phyloP scores from a whole-genome alignment of 2,888 invertebrate genomes.

The Amphiduros pacificus region DNA sequence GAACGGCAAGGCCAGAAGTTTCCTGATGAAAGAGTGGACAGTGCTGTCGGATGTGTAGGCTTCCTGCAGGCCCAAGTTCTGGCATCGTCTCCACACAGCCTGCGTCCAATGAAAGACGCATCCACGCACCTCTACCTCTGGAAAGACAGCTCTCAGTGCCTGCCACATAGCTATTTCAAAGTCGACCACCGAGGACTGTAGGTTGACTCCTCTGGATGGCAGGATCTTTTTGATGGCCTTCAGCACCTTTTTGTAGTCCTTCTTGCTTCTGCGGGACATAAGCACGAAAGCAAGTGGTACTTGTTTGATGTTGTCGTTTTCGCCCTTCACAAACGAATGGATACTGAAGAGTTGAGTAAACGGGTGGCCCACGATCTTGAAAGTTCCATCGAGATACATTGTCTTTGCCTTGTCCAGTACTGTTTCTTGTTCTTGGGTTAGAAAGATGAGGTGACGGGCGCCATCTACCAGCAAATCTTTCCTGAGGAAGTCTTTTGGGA shows the following conservation, averaged over 20 bases:
- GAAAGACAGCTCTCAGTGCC: conserved; percentile 6
- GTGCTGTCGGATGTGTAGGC: neutral
- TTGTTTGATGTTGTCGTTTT: conserved; percentile 9
- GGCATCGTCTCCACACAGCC: conserved; percentile 4
- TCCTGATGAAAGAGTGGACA: too few relatives aligned
- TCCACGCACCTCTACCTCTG: neutral
- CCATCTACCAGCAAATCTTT: conserved; percentile 4
- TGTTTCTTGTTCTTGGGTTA: neutral
- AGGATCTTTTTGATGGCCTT: too few relatives aligned
- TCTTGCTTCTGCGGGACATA: too few relatives aligned
- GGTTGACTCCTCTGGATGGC: too few relatives aligned
- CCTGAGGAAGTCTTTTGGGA: conserved; percentile 10
- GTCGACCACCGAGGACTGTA: neutral
- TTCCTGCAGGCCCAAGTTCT: neutral
- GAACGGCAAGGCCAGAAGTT: conserved; percentile 12
- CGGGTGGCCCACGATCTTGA: conserved; percentile 20
- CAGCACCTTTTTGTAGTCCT: too few relatives aligned
- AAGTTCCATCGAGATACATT: conserved; percentile 21
- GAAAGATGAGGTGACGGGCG: conserved; percentile 19
- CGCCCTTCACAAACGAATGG: conserved; percentile 13
- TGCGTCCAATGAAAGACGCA: conserved; percentile 13
- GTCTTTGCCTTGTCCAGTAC: conserved; percentile 10
- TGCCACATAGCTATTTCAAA: conserved; percentile 15
- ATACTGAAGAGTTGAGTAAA: conserved; percentile 19
- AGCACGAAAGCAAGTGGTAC: conserved; percentile 23